Conservation (phyloP, 30 jellyfish, hydroid and myxozoan species). For the Pseudorhiza aurosa region DNA sequence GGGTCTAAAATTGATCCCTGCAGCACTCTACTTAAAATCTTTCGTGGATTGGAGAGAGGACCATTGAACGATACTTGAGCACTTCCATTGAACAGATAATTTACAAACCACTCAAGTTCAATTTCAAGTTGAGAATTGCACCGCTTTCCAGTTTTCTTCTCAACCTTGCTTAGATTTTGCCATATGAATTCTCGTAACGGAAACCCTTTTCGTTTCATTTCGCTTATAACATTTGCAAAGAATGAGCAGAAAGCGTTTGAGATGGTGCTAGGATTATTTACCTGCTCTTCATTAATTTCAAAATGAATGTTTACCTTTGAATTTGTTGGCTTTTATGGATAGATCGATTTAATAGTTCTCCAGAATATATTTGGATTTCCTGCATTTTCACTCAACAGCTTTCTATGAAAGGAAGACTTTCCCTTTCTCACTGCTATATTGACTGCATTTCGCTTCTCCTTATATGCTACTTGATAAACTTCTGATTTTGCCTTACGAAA, state of each 20-base stretch:
- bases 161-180: conserved; percentile 45
- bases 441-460: conserved; percentile 45
- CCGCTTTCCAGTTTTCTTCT: conserved; percentile 34
- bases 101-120: conserved; percentile 73
- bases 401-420: conserved; percentile 49
- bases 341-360: conserved; percentile 37
- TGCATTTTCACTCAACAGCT: conserved; percentile 45
- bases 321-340: conserved; percentile 45
- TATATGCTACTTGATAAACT: conserved; percentile 28
- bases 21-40: conserved; percentile 46
- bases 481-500: conserved; percentile 36
- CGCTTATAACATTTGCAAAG: conserved; percentile 68
- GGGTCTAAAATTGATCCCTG: conserved; percentile 65
- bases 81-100: conserved; percentile 64
- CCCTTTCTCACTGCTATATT: conserved; percentile 45
- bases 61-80: conserved; percentile 37
- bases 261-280: conserved; percentile 50
- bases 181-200: conserved; percentile 41
- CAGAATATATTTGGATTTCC: conserved; percentile 40
- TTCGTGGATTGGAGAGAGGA: conserved; percentile 60
- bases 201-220: conserved; percentile 59
- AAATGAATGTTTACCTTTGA: conserved; percentile 37
- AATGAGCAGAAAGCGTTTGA: conserved; percentile 57
- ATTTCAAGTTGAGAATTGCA: conserved; percentile 27
- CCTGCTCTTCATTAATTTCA: conserved; percentile 41